Evolutionary conservation across 92 coral and sea anemone genomes (phyloP).

Genomic region (Galaxea fascicularis): DNA sequence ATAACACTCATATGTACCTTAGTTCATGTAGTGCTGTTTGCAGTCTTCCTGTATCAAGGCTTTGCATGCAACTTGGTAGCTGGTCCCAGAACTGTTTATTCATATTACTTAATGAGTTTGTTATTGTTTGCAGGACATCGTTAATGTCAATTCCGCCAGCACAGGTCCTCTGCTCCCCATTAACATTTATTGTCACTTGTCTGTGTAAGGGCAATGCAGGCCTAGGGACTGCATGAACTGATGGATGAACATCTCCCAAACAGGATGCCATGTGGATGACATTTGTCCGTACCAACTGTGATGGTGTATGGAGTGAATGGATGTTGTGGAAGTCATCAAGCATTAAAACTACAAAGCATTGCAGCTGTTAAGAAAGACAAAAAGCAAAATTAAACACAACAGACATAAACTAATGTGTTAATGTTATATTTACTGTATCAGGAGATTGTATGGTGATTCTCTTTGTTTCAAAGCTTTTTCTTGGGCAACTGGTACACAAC

Average conservation of each 20-base stretch:
- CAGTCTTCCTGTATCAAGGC: constrained; percentile 19
- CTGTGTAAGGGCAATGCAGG: background rate
- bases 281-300: background rate
- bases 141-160: constrained; percentile 38
- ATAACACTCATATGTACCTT: background rate
- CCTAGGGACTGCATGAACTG: constrained; percentile 1
- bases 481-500: too few species aligned
- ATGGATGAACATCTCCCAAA: constrained; percentile 8
- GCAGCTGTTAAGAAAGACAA: constrained; percentile 21
- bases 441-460: too few species aligned
- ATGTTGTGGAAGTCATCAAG: constrained; percentile 27
- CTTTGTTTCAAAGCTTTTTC: too few species aligned
- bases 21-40: constrained; percentile 21
- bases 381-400: too few species aligned
- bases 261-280: constrained; percentile 26
- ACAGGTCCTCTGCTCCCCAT: constrained; percentile 25
- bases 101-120: background rate
- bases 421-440: too few species aligned
- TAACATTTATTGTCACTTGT: background rate
- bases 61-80: background rate
- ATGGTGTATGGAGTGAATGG: constrained; percentile 13
- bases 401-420: too few species aligned
- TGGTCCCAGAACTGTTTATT: constrained; percentile 16
- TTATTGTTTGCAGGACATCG: background rate
- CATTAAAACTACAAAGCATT: constrained; percentile 26